phyloP scores from a whole-genome alignment of 1,140 invertebrate genomes.

The Acromyrmex heyeri region DNA sequence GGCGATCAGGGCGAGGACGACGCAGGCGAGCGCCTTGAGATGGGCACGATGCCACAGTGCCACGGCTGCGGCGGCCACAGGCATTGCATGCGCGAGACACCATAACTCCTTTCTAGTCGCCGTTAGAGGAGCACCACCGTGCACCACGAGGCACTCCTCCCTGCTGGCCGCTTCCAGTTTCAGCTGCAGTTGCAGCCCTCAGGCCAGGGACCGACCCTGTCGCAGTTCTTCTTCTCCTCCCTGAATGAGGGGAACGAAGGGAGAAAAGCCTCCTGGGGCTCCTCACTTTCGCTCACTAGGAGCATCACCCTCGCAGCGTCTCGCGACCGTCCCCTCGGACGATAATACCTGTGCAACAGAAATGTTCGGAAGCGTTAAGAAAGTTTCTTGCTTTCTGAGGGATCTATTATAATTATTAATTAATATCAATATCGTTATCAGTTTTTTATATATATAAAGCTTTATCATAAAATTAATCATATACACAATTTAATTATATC shows the following conservation, averaged over 20 bases:
- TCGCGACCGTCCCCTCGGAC: conserved; percentile 5
- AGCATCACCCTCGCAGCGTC: conserved; percentile 66
- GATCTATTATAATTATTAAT: background rate
- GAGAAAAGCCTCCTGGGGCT: conserved; percentile 65
- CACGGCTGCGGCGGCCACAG: conserved; percentile 84
- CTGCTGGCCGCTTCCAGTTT: conserved; percentile 30
- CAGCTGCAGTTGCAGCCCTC: conserved; percentile 6
- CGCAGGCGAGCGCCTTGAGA: conserved; percentile 83
- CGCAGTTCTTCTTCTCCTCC: background rate
- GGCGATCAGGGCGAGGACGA: conserved; percentile 84
- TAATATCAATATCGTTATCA: background rate
- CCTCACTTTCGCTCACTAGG: conserved; percentile 57
- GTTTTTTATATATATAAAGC: background rate
- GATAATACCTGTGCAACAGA: conserved; percentile 9
- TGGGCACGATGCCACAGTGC: conserved; percentile 85
- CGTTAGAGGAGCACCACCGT: conserved; percentile 76
- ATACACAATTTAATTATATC: background rate
- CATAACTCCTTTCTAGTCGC: conserved; percentile 83
- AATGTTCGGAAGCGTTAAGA: background rate
- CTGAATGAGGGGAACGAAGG: background rate
- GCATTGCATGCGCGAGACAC: conserved; percentile 84
- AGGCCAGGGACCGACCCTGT: background rate
- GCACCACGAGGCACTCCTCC: conserved; percentile 67
- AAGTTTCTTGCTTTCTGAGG: background rate
- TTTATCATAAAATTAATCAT: background rate